A percentile compares a stretch with the other conserved stretches of the same genome.
Evolutionary conservation across 1,140 invertebrate genomes (phyloP).

Genomic region (Aphis craccivora): DNA sequence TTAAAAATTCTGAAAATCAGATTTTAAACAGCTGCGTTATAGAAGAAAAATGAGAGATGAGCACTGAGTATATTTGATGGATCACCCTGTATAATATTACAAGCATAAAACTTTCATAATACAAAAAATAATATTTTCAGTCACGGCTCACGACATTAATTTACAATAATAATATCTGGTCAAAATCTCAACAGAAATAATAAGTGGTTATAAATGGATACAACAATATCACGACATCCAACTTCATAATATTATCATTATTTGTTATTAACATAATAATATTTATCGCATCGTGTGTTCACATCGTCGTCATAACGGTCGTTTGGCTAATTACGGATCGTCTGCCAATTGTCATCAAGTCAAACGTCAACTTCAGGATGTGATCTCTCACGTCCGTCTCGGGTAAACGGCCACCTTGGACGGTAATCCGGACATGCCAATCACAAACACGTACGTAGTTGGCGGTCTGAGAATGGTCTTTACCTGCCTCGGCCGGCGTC

Average conservation of each 20-base stretch:
- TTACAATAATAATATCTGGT: not conserved
- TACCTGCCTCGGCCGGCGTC: constrained; percentile 62
- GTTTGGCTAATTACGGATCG: too few species aligned
- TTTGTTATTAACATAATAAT: too few species aligned
- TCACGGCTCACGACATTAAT: not conserved
- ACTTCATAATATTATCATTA: not conserved
- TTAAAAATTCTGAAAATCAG: too few species aligned
- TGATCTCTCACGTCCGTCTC: constrained; percentile 63
- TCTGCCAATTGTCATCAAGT: too few species aligned
- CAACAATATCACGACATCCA: not conserved
- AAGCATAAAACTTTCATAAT: not conserved
- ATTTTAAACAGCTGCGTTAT: too few species aligned
- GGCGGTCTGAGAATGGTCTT: constrained; percentile 77
- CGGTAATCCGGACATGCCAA: constrained; percentile 78
- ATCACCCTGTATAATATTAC: not conserved
- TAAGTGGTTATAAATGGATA: not conserved
- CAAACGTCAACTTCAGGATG: not conserved
- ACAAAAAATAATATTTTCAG: not conserved
- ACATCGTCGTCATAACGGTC: not conserved
- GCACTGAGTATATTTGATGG: too few species aligned
- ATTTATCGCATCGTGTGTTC: too few species aligned
- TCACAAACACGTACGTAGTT: constrained; percentile 79
- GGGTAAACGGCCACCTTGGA: constrained; percentile 71
- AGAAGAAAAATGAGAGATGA: too few species aligned
- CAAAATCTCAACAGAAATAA: not conserved